A percentile compares a stretch with the other conserved stretches of the same genome.
These are phyloP conservation scores for Gerris lacustris DNA, from an alignment of 2,888 invertebrate genomes.

Conservation along the genomic window DNA sequence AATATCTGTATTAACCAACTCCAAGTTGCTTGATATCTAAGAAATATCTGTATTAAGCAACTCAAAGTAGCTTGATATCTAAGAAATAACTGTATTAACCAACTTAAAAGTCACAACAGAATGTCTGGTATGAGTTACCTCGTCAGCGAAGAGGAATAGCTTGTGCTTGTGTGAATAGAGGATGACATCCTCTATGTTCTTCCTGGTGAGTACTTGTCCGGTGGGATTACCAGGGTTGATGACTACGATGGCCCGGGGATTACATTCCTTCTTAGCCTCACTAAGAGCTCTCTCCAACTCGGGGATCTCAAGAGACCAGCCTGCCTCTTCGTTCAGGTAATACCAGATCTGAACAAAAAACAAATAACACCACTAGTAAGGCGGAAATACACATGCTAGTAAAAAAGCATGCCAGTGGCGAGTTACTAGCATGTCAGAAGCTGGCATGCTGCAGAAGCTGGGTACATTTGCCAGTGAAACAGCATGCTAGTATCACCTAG, in stretches of 20 bases:
- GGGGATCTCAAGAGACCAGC: slow-evolving; percentile 67
- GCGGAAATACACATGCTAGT: too few species aligned
- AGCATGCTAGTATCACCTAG: too few species aligned
- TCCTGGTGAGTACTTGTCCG: slow-evolving; percentile 66
- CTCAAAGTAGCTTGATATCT: too few species aligned
- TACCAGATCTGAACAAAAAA: slow-evolving; percentile 58
- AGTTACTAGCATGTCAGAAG: too few species aligned
- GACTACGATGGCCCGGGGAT: slow-evolving; percentile 75
- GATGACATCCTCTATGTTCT: slow-evolving; percentile 83
- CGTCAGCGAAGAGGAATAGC: slow-evolving; percentile 81
- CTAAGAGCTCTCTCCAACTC: slow-evolving; percentile 67
- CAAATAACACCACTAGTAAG: too few species aligned
- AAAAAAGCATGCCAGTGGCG: too few species aligned
- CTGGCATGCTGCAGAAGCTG: too few species aligned
- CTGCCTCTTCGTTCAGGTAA: slow-evolving; percentile 74
- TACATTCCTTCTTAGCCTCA: slow-evolving; percentile 49
- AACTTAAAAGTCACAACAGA: not conserved
- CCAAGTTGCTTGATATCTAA: too few species aligned
- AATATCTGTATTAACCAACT: too few species aligned
- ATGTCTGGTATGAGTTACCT: slow-evolving; percentile 37
- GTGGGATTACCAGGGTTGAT: slow-evolving; percentile 99
- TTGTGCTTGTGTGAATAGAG: slow-evolving; percentile 79
- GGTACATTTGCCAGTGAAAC: too few species aligned
- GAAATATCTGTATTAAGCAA: too few species aligned
- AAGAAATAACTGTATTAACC: too few species aligned